phyloP scores from a whole-genome alignment of 92 coral and sea anemone species.

The Phymanthus crucifer region DNA sequence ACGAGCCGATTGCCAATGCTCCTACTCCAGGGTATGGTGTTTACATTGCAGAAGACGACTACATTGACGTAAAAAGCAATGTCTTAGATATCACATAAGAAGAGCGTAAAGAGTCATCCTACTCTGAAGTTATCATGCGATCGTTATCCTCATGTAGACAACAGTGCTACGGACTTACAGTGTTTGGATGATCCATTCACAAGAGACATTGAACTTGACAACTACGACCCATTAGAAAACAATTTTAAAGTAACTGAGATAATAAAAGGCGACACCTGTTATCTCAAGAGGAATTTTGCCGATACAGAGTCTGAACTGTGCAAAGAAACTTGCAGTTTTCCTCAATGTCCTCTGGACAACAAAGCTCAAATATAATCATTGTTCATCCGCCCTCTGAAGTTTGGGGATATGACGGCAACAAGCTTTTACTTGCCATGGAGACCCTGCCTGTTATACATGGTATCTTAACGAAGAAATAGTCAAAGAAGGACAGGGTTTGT shows the following conservation, averaged over 20 bases:
- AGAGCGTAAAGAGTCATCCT: slow-evolving; percentile 44
- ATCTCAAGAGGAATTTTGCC: slow-evolving; percentile 13
- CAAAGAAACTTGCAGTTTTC: not conserved
- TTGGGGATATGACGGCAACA: not conserved
- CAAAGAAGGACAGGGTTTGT: too few relatives aligned
- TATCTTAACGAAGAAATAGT: not conserved
- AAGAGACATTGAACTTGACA: slow-evolving; percentile 20
- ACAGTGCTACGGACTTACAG: slow-evolving; percentile 34
- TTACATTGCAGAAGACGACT: slow-evolving; percentile 1
- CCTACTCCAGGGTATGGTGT: too few relatives aligned
- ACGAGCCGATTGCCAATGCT: too few relatives aligned
- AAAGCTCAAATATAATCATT: not conserved
- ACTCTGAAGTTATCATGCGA: slow-evolving; percentile 38
- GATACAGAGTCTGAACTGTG: too few relatives aligned
- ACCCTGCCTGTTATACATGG: not conserved
- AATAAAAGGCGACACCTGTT: slow-evolving; percentile 28
- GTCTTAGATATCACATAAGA: slow-evolving; percentile 12
- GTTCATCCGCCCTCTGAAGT: not conserved
- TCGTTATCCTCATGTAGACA: slow-evolving; percentile 23
- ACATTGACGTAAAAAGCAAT: not conserved
- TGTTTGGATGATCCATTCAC: slow-evolving; percentile 23
- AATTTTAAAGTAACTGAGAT: slow-evolving; percentile 46
- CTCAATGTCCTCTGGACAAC: not conserved
- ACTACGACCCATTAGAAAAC: slow-evolving; percentile 37
- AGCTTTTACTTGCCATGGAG: not conserved